Conservation (phyloP, 1,140 invertebrate genomes). For the Choristoneura fumiferana region DNA sequence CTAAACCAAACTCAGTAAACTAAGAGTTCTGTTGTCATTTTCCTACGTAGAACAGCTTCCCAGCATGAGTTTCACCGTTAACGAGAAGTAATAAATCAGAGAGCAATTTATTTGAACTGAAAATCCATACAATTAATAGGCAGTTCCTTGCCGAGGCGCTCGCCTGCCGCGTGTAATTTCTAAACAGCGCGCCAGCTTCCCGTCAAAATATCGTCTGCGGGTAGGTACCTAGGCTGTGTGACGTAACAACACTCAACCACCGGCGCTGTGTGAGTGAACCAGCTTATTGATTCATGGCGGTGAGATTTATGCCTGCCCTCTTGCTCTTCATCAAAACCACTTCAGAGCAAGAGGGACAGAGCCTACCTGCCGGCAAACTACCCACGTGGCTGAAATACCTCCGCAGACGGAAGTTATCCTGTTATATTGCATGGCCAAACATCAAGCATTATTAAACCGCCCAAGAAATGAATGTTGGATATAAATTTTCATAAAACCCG, state of each 20-base stretch:
- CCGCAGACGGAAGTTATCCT: constrained; percentile 34
- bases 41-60: too few species aligned
- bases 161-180: constrained; percentile 44
- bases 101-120: neutral
- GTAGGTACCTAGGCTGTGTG: constrained; percentile 48
- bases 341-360: constrained; percentile 54
- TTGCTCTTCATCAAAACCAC: constrained; percentile 66
- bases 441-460: constrained; percentile 24
- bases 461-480: constrained; percentile 9
- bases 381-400: constrained; percentile 43
- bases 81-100: neutral
- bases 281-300: constrained; percentile 73
- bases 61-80: too few species aligned
- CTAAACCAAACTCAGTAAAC: too few species aligned
- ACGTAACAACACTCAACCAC: constrained; percentile 48
- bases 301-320: constrained; percentile 66
- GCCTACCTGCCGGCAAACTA: constrained; percentile 46
- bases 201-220: constrained; percentile 73
- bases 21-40: too few species aligned
- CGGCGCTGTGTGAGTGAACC: constrained; percentile 58
- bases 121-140: constrained; percentile 13
- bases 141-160: constrained; percentile 1
- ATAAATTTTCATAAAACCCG: constrained; percentile 5
- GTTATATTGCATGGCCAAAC: constrained; percentile 35
- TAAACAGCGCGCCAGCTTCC: constrained; percentile 56